Evolutionary conservation across 2,113 vertebrate species (phyloP).

Genomic region (Carlito syrichta): DNA sequence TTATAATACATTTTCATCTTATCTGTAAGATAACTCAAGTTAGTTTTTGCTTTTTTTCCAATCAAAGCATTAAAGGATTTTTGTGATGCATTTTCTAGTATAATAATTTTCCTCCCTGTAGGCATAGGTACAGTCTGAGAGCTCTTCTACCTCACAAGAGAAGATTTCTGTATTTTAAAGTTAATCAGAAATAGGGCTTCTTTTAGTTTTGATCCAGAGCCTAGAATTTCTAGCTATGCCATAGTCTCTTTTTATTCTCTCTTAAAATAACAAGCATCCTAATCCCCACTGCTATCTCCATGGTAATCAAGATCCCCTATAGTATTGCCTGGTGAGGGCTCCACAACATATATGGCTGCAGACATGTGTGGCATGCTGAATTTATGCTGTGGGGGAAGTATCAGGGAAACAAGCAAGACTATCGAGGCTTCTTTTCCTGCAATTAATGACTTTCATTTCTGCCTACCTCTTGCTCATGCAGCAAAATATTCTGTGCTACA

Average conservation of each 20-base stretch:
- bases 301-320: constrained; percentile 46
- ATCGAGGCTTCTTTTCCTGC: not conserved
- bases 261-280: constrained; percentile 19
- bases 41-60: constrained; percentile 26
- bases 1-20: constrained; percentile 1
- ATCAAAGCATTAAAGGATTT: not conserved
- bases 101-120: not conserved
- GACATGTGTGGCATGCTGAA: not conserved
- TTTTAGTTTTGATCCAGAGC: constrained; percentile 42
- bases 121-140: not conserved
- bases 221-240: constrained; percentile 21
- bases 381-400: not conserved
- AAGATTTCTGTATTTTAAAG: constrained; percentile 49
- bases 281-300: constrained; percentile 24
- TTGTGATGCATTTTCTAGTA: not conserved
- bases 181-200: not conserved
- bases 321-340: not conserved
- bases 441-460: constrained; percentile 37
- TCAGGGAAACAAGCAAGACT: not conserved
- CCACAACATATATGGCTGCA: not conserved
- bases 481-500: no score
- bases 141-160: not conserved
- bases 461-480: constrained; percentile 19
- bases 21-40: not conserved
- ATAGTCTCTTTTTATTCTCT: not conserved